phyloP scores from a whole-genome alignment of 2,888 invertebrate species.

The Thecocarcelia acutangulata region DNA sequence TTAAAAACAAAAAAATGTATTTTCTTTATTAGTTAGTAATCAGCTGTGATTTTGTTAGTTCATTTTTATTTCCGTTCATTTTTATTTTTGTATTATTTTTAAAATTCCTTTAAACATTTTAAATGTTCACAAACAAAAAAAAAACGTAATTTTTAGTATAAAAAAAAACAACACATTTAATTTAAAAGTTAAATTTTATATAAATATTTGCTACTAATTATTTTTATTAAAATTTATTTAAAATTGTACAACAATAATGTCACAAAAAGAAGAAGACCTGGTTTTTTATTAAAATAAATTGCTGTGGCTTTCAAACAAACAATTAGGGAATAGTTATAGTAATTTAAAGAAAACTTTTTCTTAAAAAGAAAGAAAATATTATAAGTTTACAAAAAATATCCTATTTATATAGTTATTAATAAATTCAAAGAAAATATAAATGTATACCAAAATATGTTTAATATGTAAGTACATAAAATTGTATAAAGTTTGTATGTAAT shows the following conservation, averaged over 20 bases:
- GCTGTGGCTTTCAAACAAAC: slow-evolving; percentile 65
- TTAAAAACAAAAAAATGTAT: slow-evolving; percentile 34
- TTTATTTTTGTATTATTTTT: slow-evolving; percentile 27
- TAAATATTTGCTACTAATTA: slow-evolving; percentile 6
- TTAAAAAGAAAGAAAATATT: slow-evolving; percentile 17
- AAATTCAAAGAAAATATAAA: slow-evolving; percentile 20
- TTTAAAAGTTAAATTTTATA: slow-evolving; percentile 48
- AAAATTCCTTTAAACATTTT: too few species aligned
- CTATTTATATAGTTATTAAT: slow-evolving; percentile 52
- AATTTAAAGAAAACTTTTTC: slow-evolving; percentile 35
- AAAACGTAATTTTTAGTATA: slow-evolving; percentile 7
- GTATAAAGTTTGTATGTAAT: slow-evolving; percentile 18
- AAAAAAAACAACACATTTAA: background rate
- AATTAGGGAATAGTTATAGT: slow-evolving; percentile 69
- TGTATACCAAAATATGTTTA: slow-evolving; percentile 58
- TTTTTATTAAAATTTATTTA: background rate
- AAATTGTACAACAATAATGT: slow-evolving; percentile 39
- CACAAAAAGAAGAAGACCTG: slow-evolving; percentile 59
- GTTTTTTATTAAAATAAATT: slow-evolving; percentile 49
- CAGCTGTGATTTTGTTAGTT: slow-evolving; percentile 61
- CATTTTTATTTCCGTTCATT: slow-evolving; percentile 61
- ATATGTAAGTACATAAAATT: slow-evolving; percentile 22
- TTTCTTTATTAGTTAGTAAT: slow-evolving; percentile 67
- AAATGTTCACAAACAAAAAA: slow-evolving; percentile 9
- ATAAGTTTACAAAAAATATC: slow-evolving; percentile 30